These are phyloP conservation scores for Melopsittacus undulatus DNA, from an alignment of 2,797 vertebrate species.

Conservation along the genomic window DNA sequence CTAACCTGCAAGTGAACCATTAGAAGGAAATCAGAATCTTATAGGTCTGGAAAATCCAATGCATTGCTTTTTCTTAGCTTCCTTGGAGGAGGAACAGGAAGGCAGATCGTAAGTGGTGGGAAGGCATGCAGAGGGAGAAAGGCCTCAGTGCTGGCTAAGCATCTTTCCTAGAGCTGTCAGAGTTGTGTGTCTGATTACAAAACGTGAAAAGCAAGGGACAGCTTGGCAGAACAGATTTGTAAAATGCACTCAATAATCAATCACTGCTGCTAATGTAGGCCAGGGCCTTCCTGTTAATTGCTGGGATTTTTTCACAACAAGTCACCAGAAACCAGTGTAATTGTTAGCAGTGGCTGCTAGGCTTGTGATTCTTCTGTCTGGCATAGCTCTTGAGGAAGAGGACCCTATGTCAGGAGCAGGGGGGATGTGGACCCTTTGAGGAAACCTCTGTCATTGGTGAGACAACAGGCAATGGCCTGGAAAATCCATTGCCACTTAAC, in stretches of 20 bases:
- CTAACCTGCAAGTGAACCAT: neutral
- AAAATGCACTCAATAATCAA: neutral
- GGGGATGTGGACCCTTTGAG: neutral
- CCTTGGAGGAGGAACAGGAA: neutral
- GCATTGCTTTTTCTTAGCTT: neutral
- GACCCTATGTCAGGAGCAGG: neutral
- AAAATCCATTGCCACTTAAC: slow-evolving; percentile 82
- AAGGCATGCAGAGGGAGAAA: neutral
- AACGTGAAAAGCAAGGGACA: neutral
- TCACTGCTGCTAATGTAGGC: neutral
- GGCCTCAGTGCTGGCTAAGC: neutral
- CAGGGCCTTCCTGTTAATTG: neutral
- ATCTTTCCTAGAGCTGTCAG: neutral
- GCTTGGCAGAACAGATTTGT: neutral
- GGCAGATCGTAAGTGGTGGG: neutral
- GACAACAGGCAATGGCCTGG: slow-evolving; percentile 81
- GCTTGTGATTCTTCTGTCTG: neutral
- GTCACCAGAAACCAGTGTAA: neutral
- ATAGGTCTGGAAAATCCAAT: neutral
- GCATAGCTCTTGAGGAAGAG: neutral
- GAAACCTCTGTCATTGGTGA: slow-evolving; percentile 61
- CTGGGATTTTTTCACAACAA: neutral
- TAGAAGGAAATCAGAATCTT: slow-evolving; percentile 1
- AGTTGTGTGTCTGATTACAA: neutral
- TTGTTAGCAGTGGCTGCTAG: neutral